These are phyloP conservation scores for Hestina assimilis DNA, from an alignment of 1,140 invertebrate species.

Conservation along the genomic window DNA sequence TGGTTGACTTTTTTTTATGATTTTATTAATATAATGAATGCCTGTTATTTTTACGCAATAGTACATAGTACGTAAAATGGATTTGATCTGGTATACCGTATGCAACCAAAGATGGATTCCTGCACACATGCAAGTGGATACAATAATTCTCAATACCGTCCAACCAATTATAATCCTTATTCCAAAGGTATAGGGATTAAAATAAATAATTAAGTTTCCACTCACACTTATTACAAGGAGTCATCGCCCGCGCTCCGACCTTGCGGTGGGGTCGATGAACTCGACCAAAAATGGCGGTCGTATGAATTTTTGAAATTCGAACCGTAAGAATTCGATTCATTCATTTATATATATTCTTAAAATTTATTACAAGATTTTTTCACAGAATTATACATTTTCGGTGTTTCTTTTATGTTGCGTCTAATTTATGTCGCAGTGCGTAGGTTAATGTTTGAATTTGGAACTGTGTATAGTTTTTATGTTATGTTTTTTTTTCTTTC, in stretches of 20 bases:
- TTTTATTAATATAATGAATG: background rate
- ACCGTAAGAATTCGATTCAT: slow-evolving; percentile 14
- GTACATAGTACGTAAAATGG: slow-evolving; percentile 9
- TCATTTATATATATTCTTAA: background rate
- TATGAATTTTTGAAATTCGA: slow-evolving; percentile 34
- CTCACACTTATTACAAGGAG: slow-evolving; percentile 38
- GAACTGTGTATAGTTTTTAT: background rate
- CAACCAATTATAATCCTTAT: slow-evolving; percentile 30
- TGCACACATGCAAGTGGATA: background rate
- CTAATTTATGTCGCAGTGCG: background rate
- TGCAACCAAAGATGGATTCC: slow-evolving; percentile 24
- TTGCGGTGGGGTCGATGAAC: slow-evolving; percentile 61
- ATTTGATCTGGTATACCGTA: slow-evolving; percentile 19
- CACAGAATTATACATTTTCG: background rate
- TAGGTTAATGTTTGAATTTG: slow-evolving; percentile 12
- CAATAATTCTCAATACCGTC: slow-evolving; percentile 29
- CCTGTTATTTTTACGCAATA: slow-evolving; percentile 14
- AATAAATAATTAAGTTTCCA: slow-evolving; percentile 17
- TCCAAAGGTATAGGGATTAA: slow-evolving; percentile 19
- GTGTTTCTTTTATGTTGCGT: background rate
- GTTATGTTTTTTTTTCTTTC: background rate
- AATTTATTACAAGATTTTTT: background rate
- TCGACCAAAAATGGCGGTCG: slow-evolving; percentile 53
- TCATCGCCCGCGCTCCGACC: slow-evolving; percentile 64
- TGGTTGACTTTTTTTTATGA: no score